phyloP scores from a whole-genome alignment of 64 coral and sea anemone genomes.

The Porites australiensis region DNA sequence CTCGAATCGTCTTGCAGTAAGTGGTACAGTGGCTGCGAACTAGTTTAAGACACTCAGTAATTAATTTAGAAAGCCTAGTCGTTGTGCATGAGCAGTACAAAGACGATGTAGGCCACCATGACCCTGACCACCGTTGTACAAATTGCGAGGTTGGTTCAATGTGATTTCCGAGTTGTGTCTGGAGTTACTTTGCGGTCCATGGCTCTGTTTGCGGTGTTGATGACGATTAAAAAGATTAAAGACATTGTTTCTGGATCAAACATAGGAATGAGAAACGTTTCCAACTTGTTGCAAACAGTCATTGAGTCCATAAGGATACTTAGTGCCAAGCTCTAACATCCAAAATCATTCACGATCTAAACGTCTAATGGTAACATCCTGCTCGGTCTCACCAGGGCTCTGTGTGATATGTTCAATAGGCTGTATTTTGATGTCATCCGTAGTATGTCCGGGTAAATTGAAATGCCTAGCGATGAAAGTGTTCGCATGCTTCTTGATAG shows the following conservation, averaged over 20 bases:
- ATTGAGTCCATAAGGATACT: slow-evolving; percentile 48
- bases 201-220: too few species aligned
- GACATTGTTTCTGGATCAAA: too few species aligned
- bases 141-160: not conserved
- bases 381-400: too few species aligned
- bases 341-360: not conserved
- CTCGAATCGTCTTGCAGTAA: too few species aligned
- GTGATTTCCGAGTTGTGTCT: too few species aligned
- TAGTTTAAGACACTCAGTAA: slow-evolving; percentile 1
- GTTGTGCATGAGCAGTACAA: slow-evolving; percentile 27
- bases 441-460: too few species aligned
- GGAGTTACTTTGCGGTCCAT: too few species aligned
- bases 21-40: not conserved
- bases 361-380: too few species aligned
- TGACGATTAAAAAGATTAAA: too few species aligned
- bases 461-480: slow-evolving; percentile 36
- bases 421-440: too few species aligned
- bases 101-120: not conserved
- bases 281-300: not conserved
- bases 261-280: not conserved
- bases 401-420: too few species aligned
- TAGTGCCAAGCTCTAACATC: slow-evolving; percentile 25
- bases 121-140: slow-evolving; percentile 3
- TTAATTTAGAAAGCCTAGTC: slow-evolving; percentile 46
- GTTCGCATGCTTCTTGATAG: slow-evolving; percentile 40